These are phyloP conservation scores for Prionace glauca DNA, from an alignment of 2,797 vertebrate species.

Conservation along the genomic window DNA sequence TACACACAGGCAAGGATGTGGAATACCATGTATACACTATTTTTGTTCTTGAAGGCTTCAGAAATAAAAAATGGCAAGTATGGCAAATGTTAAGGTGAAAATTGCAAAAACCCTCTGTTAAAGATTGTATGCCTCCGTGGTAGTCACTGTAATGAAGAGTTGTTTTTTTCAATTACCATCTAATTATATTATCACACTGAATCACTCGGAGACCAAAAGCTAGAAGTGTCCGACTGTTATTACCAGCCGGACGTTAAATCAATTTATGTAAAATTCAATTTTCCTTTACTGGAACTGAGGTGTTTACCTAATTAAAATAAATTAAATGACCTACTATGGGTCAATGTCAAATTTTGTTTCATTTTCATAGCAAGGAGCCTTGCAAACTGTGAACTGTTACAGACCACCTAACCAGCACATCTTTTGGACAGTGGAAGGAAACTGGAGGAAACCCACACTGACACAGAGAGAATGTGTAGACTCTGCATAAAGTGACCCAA, in stretches of 20 bases:
- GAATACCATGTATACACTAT: neutral
- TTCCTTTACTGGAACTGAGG: neutral
- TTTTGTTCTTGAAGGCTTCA: neutral
- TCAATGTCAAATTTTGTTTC: neutral
- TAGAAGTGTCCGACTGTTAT: neutral
- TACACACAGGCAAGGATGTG: neutral
- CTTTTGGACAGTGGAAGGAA: too few relatives aligned
- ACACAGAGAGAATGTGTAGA: too few relatives aligned
- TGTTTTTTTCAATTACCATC: neutral
- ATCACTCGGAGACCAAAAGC: neutral
- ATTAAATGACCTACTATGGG: neutral
- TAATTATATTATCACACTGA: neutral
- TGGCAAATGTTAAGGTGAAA: neutral
- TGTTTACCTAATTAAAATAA: neutral
- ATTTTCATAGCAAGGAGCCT: neutral
- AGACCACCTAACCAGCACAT: neutral
- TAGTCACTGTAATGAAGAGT: neutral
- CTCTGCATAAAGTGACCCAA: too few relatives aligned
- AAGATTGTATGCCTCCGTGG: neutral
- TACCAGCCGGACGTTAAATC: neutral
- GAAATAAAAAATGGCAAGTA: neutral
- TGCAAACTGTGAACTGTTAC: slow-evolving; percentile 42
- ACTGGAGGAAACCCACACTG: too few relatives aligned
- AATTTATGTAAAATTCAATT: neutral
- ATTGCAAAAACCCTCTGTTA: neutral